phyloP scores from a whole-genome alignment of 2,888 invertebrate species.

The Cybosia mesomella region DNA sequence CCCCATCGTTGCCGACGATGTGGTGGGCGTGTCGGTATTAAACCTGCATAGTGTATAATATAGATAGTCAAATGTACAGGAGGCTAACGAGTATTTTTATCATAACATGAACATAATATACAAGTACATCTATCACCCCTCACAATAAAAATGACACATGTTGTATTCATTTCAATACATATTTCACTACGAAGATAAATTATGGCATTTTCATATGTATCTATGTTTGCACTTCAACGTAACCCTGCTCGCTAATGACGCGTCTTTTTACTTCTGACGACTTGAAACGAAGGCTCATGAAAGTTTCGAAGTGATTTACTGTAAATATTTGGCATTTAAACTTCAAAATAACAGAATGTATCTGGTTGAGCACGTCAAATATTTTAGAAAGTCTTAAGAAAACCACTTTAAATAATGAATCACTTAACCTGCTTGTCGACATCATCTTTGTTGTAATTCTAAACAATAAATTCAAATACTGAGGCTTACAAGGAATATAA shows the following conservation, averaged over 20 bases:
- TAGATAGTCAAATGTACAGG: too few species aligned
- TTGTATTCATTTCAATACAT: slow-evolving; percentile 4
- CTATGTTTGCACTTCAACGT: background rate
- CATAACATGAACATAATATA: background rate
- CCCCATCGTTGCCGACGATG: too few species aligned
- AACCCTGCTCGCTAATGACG: background rate
- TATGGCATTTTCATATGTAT: background rate
- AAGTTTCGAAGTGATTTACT: background rate
- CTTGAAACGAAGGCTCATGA: background rate
- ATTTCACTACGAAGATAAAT: slow-evolving; percentile 1
- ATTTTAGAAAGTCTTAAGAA: too few species aligned
- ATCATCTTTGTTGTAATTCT: too few species aligned
- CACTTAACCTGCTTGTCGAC: too few species aligned
- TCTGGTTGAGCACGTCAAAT: too few species aligned
- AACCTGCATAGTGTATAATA: too few species aligned
- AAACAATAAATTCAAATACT: too few species aligned
- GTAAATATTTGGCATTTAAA: background rate
- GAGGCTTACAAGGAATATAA: too few species aligned
- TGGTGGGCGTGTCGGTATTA: too few species aligned
- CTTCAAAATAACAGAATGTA: background rate
- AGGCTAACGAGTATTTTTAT: background rate
- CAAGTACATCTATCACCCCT: background rate
- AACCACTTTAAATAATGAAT: too few species aligned
- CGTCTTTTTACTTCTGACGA: background rate
- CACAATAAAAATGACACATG: slow-evolving; percentile 4